A percentile compares a stretch with the other conserved stretches of the same genome.
Conservation (phyloP, 2,888 invertebrate genomes). For the Tholera decimalis region DNA sequence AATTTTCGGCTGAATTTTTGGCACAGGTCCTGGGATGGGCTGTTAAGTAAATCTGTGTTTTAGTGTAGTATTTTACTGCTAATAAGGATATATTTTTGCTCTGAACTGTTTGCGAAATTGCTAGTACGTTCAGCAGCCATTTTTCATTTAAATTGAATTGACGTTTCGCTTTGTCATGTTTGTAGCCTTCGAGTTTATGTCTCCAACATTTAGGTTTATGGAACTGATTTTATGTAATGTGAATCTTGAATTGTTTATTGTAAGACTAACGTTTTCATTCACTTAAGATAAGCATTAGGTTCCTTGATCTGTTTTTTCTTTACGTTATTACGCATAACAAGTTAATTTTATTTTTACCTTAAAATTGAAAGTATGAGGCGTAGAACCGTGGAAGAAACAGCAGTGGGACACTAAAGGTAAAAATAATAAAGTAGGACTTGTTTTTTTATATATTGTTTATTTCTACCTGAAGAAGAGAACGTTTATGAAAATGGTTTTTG, state of each 20-base stretch:
- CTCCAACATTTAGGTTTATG: background rate
- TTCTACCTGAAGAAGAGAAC: too few relatives aligned
- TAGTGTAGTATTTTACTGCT: conserved; percentile 39
- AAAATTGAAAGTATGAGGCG: too few relatives aligned
- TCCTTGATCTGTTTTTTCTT: background rate
- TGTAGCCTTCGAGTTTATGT: background rate
- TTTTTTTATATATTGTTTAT: too few relatives aligned
- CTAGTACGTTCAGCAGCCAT: conserved; percentile 17
- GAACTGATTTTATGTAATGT: background rate
- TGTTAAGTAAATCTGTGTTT: conserved; percentile 32
- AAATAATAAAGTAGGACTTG: too few relatives aligned
- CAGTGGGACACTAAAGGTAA: too few relatives aligned
- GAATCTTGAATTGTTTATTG: background rate
- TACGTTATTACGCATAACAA: background rate
- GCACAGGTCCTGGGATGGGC: conserved; percentile 15
- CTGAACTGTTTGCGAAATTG: conserved; percentile 25
- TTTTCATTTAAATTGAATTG: conserved; percentile 52
- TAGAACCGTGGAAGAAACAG: too few relatives aligned
- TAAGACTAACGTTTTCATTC: background rate
- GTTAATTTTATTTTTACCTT: too few relatives aligned
- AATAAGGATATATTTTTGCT: conserved; percentile 42
- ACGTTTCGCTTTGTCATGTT: conserved; percentile 1
- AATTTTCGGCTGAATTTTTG: conserved; percentile 24
- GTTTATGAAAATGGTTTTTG: too few relatives aligned
- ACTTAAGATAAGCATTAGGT: background rate